Evolutionary conservation across 2,888 invertebrate genomes (phyloP).

Genomic region (Drosophila longiperda): DNA sequence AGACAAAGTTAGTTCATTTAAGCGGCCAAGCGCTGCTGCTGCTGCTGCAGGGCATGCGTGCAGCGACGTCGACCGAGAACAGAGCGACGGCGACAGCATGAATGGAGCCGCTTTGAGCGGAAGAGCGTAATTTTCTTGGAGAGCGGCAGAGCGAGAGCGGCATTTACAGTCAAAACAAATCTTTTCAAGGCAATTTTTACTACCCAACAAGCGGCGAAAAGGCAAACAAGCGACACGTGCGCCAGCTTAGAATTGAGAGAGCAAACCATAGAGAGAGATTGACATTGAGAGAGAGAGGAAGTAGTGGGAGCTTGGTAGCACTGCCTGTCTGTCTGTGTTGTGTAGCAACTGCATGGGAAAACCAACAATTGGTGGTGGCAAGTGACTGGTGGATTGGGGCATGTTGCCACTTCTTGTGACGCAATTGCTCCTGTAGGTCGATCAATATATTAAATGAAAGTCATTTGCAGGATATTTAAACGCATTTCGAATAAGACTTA

Average conservation of each 20-base stretch:
- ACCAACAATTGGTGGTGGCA: conserved; percentile 36
- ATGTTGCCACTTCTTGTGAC: conserved; percentile 49
- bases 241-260: conserved; percentile 15
- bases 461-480: background rate
- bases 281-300: background rate
- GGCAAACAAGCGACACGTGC: conserved; percentile 73
- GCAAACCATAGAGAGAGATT: background rate
- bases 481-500: background rate
- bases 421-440: conserved; percentile 61
- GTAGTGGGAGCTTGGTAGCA: conserved; percentile 15
- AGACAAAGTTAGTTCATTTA: conserved; percentile 49
- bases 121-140: conserved; percentile 8
- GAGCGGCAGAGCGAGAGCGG: conserved; percentile 16
- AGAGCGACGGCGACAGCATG: conserved; percentile 32
- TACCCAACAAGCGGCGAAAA: conserved; percentile 57
- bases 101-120: conserved; percentile 51
- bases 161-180: conserved; percentile 49
- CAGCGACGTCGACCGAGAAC: conserved; percentile 25
- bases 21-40: conserved; percentile 10
- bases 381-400: conserved; percentile 7
- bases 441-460: conserved; percentile 1
- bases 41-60: conserved; percentile 62
- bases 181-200: conserved; percentile 31
- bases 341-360: conserved; percentile 33
- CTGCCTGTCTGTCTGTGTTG: conserved; percentile 33